Evolutionary conservation across 1,140 invertebrate species (phyloP), one percentile per base, ranked within the genome.

Genomic region (Cotesia chilonis): DNA sequence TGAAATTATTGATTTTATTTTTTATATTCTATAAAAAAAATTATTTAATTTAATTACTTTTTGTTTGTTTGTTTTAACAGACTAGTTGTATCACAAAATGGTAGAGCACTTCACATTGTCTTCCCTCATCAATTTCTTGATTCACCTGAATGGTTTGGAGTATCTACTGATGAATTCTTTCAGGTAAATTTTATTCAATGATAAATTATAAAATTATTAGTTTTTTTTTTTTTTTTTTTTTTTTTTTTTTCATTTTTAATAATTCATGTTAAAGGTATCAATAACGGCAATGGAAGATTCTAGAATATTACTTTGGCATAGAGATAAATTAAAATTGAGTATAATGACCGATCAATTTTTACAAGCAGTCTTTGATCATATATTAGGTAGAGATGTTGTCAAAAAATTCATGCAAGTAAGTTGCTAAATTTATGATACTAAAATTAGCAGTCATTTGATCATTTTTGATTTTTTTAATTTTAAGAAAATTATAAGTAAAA

Each of bases 81-180:
- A 85, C 87, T 97, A 80, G 93, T 96, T 75, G 95, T 96, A 59
- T 94, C 93, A 2, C 94, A 95, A 86, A 92, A 94, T 83, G 93
- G 94, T 76, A 88, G 93, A 78, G 93, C 94, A 70, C 88, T 96
- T 47, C 95, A 97, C 87, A 93, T 95, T 82, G 93, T 97, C 75
- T 93, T 94, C 83, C 91, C 91, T 57, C 93, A 95, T 88, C 95
- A 97, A 87, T 96, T 97, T 88, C 90, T 97, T 75, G 95, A 97
- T 88, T 96, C 94, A 60, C 94, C 95, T 6, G 95, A 97, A 89
- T 97, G 94, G 94, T 96, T 96, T 87, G 94, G 94, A 73, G 94
- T 95, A 28, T 94, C 93, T 17, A 94, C 94, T 55, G 94, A 95
- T 83, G 94, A 96, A 82, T 94, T 90, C 82, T 96, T 95, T 84